phyloP scores from a whole-genome alignment of 2,113 vertebrate genomes.

The Apistogramma diplotaenia region DNA sequence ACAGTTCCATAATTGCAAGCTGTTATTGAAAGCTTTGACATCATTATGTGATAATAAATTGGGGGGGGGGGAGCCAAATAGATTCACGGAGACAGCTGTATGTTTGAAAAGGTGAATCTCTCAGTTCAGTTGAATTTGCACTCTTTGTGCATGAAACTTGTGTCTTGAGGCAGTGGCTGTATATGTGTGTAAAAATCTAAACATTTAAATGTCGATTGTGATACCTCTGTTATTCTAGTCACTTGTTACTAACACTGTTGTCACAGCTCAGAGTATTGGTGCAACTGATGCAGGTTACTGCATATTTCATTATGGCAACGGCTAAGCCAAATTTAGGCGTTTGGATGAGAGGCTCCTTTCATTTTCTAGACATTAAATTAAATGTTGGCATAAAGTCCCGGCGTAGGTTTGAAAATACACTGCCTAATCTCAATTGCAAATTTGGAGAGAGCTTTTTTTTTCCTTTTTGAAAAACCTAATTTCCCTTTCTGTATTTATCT shows the following conservation, averaged over 20 bases:
- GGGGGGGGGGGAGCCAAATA: not conserved
- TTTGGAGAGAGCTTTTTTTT: not conserved
- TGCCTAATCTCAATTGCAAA: conserved; percentile 29
- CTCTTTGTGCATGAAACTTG: not conserved
- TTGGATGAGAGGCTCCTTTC: not conserved
- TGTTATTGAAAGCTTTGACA: not conserved
- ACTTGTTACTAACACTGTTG: not conserved
- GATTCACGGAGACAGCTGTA: not conserved
- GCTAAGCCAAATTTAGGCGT: not conserved
- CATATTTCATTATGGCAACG: not conserved
- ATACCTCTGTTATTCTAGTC: not conserved
- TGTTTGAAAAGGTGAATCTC: not conserved
- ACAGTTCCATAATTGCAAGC: not conserved
- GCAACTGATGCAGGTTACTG: not conserved
- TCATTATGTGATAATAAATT: not conserved
- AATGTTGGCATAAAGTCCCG: not conserved
- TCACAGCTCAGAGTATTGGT: not conserved
- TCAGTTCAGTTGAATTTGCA: not conserved
- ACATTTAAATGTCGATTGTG: not conserved
- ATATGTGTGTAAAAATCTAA: not conserved
- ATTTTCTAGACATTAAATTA: not conserved
- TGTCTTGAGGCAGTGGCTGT: not conserved
- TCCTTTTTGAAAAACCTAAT: not conserved
- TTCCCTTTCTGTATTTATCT: not conserved
- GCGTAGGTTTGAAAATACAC: not conserved